A percentile compares a stretch with the other conserved stretches of the same genome.
phyloP scores from a whole-genome alignment of 2,888 invertebrate species.

The Limenitis camilla region DNA sequence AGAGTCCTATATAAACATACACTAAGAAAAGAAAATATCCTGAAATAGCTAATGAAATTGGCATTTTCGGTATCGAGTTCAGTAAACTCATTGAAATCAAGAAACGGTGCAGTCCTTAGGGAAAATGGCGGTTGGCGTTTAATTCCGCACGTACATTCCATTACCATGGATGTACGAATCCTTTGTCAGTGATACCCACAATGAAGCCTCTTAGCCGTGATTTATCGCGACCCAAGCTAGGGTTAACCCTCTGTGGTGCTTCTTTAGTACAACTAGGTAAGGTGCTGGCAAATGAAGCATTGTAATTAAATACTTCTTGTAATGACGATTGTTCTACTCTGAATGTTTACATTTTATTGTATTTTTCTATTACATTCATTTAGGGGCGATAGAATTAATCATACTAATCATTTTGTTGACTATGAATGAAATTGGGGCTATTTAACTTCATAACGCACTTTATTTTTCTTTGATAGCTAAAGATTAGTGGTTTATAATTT shows the following conservation, averaged over 20 bases:
- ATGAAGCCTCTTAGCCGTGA: constrained; percentile 50
- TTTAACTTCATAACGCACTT: too few relatives aligned
- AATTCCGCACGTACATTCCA: constrained; percentile 38
- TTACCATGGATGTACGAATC: constrained; percentile 36
- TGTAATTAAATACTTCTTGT: constrained; percentile 1
- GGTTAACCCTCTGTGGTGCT: constrained; percentile 15
- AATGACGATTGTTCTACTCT: background rate
- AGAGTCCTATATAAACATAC: background rate
- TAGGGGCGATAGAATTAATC: background rate
- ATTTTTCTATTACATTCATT: background rate
- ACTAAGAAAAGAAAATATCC: too few relatives aligned
- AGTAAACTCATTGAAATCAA: constrained; percentile 5
- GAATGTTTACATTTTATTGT: background rate
- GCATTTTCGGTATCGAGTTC: too few relatives aligned
- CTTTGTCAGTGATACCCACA: constrained; percentile 48
- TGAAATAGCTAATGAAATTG: background rate
- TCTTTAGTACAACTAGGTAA: background rate
- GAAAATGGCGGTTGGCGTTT: constrained; percentile 25
- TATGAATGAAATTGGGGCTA: too few relatives aligned
- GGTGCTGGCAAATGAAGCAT: constrained; percentile 4
- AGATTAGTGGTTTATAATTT: too few relatives aligned
- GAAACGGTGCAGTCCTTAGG: constrained; percentile 13
- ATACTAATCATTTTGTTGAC: too few relatives aligned
- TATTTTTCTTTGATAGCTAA: too few relatives aligned
- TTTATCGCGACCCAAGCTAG: constrained; percentile 39